Evolutionary conservation across 2,888 invertebrate species (phyloP).

Genomic region (Fissipunctia ypsillon): DNA sequence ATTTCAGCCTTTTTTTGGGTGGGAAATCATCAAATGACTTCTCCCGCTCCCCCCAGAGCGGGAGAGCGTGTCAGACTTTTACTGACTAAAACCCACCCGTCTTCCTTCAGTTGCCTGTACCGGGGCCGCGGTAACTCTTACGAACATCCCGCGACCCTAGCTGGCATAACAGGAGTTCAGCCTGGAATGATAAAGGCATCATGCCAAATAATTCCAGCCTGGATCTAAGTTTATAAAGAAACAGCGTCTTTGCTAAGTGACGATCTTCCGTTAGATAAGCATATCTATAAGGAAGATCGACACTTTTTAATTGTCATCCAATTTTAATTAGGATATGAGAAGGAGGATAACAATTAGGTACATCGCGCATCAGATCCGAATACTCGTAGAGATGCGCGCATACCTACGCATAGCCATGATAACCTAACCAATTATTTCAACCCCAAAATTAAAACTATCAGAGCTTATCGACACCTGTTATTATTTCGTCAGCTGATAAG

Average conservation of each 20-base stretch:
- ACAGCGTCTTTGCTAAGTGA: not conserved
- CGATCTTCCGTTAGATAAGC: too few species aligned
- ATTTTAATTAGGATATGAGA: not conserved
- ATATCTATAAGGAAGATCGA: too few species aligned
- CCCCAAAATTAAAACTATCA: slow-evolving; percentile 11
- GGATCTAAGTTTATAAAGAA: not conserved
- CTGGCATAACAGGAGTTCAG: not conserved
- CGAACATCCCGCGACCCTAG: too few species aligned
- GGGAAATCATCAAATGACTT: too few species aligned
- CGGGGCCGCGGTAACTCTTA: too few species aligned
- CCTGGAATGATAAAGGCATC: not conserved
- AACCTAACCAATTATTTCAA: not conserved
- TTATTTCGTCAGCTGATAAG: slow-evolving; percentile 27
- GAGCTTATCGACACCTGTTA: slow-evolving; percentile 30
- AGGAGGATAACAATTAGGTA: not conserved
- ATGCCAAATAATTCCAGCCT: not conserved
- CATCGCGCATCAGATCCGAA: too few species aligned
- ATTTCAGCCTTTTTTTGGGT: not conserved
- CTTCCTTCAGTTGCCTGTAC: too few species aligned
- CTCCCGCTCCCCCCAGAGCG: too few species aligned
- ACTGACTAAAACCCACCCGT: too few species aligned
- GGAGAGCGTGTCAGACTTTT: too few species aligned
- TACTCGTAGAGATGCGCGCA: too few species aligned
- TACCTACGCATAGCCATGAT: not conserved
- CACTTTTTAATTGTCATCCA: too few species aligned